Evolutionary conservation across 2,113 vertebrate genomes (phyloP).

Genomic region (Globicephala melas): DNA sequence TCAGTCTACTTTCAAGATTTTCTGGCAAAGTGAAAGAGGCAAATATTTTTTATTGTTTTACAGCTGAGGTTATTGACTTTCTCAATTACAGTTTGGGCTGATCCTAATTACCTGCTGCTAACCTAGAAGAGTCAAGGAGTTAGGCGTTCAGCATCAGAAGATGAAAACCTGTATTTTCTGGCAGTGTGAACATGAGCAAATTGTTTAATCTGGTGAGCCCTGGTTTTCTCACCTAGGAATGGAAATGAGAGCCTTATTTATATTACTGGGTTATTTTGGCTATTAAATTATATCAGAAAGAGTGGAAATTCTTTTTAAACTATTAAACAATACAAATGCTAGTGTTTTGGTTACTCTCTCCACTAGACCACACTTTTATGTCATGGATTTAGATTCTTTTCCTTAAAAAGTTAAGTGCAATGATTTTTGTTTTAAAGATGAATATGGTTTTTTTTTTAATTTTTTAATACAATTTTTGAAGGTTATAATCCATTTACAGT

Average conservation of each 20-base stretch:
- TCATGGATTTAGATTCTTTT: slow-evolving; percentile 15
- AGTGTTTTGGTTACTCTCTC: background rate
- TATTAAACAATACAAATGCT: background rate
- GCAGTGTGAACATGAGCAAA: background rate
- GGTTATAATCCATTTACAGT: background rate
- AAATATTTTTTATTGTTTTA: background rate
- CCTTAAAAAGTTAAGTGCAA: background rate
- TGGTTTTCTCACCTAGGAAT: background rate
- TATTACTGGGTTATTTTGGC: background rate
- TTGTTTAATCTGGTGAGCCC: background rate
- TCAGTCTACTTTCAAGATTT: background rate
- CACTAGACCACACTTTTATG: background rate
- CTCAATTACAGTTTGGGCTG: background rate
- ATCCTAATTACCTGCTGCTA: background rate
- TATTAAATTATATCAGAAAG: background rate
- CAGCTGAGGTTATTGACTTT: background rate
- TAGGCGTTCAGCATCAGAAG: background rate
- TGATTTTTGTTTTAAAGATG: background rate
- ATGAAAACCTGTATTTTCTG: background rate
- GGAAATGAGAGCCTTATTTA: background rate
- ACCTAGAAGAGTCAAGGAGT: background rate
- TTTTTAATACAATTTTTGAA: background rate
- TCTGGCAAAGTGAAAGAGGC: background rate
- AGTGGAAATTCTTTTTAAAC: background rate
- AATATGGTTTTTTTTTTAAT: background rate